A percentile compares a stretch with the other conserved stretches of the same genome.
Evolutionary conservation across 2,797 vertebrate species (phyloP).

Genomic region (Melanogrammus aeglefinus): DNA sequence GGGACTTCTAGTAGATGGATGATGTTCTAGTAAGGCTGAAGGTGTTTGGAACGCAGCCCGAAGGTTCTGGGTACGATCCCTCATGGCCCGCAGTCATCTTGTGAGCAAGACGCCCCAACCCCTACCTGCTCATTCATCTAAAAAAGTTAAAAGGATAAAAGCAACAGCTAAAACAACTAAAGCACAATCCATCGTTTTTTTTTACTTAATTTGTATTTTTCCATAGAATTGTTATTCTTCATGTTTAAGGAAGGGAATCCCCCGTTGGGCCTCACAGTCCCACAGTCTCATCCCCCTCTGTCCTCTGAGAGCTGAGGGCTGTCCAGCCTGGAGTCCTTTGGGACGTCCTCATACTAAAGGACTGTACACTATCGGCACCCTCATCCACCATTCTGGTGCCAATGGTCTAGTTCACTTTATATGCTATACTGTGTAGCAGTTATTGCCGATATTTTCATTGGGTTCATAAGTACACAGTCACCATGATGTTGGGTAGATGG

Average conservation of each 20-base stretch:
- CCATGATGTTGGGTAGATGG: background rate
- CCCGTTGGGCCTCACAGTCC: background rate
- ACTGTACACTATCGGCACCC: background rate
- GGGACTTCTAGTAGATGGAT: background rate
- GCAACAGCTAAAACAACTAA: too few species aligned
- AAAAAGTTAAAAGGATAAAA: too few species aligned
- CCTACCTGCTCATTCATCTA: too few species aligned
- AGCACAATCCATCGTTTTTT: too few species aligned
- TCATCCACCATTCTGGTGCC: background rate
- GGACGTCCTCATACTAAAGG: background rate
- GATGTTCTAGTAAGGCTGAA: background rate
- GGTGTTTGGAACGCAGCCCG: background rate
- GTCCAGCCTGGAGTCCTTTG: background rate
- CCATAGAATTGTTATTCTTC: too few species aligned
- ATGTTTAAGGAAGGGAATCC: too few species aligned
- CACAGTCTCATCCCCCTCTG: background rate
- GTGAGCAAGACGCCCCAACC: too few species aligned
- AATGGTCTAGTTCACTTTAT: background rate
- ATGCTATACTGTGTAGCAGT: background rate
- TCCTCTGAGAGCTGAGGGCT: background rate
- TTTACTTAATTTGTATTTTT: too few species aligned
- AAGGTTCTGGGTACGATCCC: background rate
- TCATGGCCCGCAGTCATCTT: too few species aligned
- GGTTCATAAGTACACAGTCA: background rate
- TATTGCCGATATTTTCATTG: background rate